phyloP scores from a whole-genome alignment of 2,113 vertebrate species.

The Uria aalge region DNA sequence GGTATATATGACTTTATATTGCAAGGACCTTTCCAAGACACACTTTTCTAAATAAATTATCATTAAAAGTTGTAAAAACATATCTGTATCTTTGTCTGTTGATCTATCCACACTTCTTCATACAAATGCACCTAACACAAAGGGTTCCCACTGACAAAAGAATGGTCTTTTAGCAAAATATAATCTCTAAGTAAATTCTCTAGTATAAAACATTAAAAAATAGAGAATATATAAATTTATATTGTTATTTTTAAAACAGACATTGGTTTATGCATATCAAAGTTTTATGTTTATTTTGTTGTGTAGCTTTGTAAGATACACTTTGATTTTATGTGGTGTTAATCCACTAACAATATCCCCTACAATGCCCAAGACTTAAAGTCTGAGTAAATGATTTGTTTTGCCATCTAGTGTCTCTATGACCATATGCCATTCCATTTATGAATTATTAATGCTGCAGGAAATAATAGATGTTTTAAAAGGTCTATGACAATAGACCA shows the following conservation, averaged over 20 bases:
- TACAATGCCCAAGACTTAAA: background rate
- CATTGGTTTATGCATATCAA: background rate
- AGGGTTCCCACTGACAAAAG: background rate
- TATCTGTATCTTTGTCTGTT: background rate
- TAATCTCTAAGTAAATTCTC: background rate
- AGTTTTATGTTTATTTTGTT: background rate
- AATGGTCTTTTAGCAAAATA: background rate
- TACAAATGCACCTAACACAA: background rate
- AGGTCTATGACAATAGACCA: background rate
- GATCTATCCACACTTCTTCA: background rate
- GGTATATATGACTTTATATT: background rate
- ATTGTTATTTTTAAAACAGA: accelerated
- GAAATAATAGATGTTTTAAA: background rate
- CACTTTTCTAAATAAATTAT: background rate
- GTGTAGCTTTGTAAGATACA: background rate
- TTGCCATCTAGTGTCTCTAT: background rate
- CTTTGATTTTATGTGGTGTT: background rate
- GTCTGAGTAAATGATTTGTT: background rate
- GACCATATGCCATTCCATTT: background rate
- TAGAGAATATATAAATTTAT: background rate
- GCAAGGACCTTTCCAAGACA: background rate
- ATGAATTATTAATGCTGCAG: background rate
- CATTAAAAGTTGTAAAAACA: background rate
- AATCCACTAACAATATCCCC: background rate
- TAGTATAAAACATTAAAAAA: background rate